Evolutionary conservation across 2,113 vertebrate species (phyloP), one percentile per base, ranked within the genome.

Genomic region (Centropristis striata): DNA sequence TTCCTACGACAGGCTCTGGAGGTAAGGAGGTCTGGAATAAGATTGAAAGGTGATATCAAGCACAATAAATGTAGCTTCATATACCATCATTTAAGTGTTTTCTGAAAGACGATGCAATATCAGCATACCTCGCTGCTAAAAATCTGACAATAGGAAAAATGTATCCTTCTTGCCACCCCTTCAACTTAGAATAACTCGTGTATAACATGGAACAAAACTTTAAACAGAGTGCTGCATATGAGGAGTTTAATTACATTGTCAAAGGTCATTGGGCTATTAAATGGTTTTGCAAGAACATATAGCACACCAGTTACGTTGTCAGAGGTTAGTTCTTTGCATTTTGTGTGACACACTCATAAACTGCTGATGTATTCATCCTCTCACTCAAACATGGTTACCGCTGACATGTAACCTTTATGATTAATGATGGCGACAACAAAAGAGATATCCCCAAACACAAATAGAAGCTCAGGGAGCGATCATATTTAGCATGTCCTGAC

Each of bases 1-100:
- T 99, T 99, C 91, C 94, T 99, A 71, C 96, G 98, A 88, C 98
- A 99, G 92, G 97, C 98, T 83, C 95, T 99, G 80, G 98, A 99
- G 97, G 98, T 99, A 92, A 71, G 69, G 36, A 32, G 7, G 14
- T 8, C 13, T 4, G 16, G 1, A 21, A 25, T 21, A 14, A 18
- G 3, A 11, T 14, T 50, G 16, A 2, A 20, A n/a, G n/a, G n/a
- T n/a, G 18, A 36, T 28, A n/a, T 46, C 7, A 49, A 39, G 39
- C 3, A 2, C 0, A 15, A 18, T 6, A 42, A 1, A 47, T 57
- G 50, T 32, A 59, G 51, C 20, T 47, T 15, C 0, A 51, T 36
- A 42, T n/a, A 20, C 37, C 6, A 23, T 1, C 1, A 16, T 58
- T 32, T 2, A 1, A 3, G 21, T 49, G 1, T 32, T 44, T 15